Evolutionary conservation across 1,140 invertebrate genomes (phyloP), one percentile per base, ranked within the genome.

Genomic region (Bemisia tabaci): DNA sequence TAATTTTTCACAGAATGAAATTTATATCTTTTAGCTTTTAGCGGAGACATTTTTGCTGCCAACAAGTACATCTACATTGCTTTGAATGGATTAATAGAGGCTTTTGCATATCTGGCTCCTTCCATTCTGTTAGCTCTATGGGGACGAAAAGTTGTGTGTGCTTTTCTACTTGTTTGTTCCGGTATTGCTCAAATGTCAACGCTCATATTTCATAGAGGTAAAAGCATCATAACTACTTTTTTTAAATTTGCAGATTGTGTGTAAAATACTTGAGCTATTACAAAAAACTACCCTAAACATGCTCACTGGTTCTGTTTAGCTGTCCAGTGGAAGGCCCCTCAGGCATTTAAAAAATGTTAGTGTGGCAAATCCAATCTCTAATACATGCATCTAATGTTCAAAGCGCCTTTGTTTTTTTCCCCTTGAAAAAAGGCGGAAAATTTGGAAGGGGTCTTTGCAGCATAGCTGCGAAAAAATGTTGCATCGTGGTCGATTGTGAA

Each of bases 41-140:
- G 81, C 71, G 77, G 78, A 9, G 75, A 77, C 62, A 81, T 81
- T 67, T 74, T 82, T 60, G 75, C 75, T 0, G 74, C 78, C 0
- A 75, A 80, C 67, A 77, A 77, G 11, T 80, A 79, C 65, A 63
- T 79, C 0, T 82, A 81, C 65, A 75, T 79, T 9, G 68, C 76
- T 0, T 71, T 78, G 21, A 79, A 79, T 24, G 81, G 80, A 2
- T 63, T 79, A 17, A 79, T 81, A 12, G 81, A 82, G 64, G 77
- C 80, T 67, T 77, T 79, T 2, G 77, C 79, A 2, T 81, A 81
- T 66, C 12, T 81, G 58, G 68, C 81, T 26, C 79, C 81, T 1
- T 76, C 79, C 1, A 74, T 79, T 2, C 74, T 82, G 68, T 68
- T 82, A 11, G 73, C 75, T 21, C 71, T 74, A 0, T 73, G 76